Conservation (phyloP, 2,888 invertebrate species). For the Drosophila dives region DNA sequence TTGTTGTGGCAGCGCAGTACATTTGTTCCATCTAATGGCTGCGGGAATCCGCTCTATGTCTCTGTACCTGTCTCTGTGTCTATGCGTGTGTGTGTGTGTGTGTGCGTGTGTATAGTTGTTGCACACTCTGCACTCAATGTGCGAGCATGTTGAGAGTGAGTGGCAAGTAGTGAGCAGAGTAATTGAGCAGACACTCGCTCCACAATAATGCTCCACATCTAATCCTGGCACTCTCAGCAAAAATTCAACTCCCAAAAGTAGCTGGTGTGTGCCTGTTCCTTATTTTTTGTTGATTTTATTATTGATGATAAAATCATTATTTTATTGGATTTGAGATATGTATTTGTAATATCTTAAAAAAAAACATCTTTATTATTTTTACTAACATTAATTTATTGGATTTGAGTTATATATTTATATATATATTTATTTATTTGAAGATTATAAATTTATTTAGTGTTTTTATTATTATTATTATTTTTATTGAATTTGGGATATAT, state of each 20-base stretch:
- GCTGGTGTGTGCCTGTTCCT: not conserved
- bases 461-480: too few species aligned
- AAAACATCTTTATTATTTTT: too few species aligned
- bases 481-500: too few species aligned
- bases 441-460: too few species aligned
- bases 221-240: not conserved
- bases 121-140: constrained; percentile 4
- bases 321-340: not conserved
- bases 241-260: constrained; percentile 1
- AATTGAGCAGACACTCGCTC: not conserved
- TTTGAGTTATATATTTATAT: not conserved
- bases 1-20: constrained; percentile 77
- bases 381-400: not conserved
- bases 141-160: not conserved
- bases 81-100: not conserved
- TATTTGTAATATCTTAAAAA: too few species aligned
- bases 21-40: constrained; percentile 70
- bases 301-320: not conserved
- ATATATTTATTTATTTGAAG: too few species aligned
- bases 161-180: not conserved
- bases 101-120: not conserved
- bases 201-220: not conserved
- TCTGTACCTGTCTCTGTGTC: constrained; percentile 4
- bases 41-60: constrained; percentile 38
- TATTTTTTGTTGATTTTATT: not conserved